Evolutionary conservation across 2,888 invertebrate genomes (phyloP), one percentile per base, ranked within the genome.

Genomic region (Gasteruption jaculator): DNA sequence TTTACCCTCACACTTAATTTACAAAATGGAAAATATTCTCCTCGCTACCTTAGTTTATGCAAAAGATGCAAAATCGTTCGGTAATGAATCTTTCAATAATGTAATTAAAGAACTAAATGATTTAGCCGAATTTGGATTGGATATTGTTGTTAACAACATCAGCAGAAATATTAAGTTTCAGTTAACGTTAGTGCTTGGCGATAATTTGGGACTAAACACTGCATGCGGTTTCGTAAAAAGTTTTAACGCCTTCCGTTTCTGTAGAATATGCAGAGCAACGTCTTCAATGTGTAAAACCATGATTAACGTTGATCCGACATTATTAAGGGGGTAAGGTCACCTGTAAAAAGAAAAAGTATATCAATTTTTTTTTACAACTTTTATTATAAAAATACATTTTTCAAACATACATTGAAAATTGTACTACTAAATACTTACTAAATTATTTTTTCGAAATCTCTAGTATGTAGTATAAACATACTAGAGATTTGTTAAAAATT

Each of bases 171-270:
- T 29, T 10, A 11, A 8, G 7, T 11, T 29, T 29, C 7, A 29
- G 6, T 11, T 29, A 10, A 14, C 29, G 6, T 11, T 29, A 29
- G 8, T 29, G 7, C 12, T 29, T 7, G 29, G 29, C 7, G 36
- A 36, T n/a, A 36, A 25, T 25, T 12, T 26, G 3, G 36, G 25
- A 4, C 7, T 36, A 6, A 27, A 39, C 34, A 15, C 14, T 18
- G 12, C 12, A 10, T 38, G 38, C 11, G 38, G 20, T 21, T 40
- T 40, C 29, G 25, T 27, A 16, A 7, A 32, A 26, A 26, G 24
- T 39, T 32, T 39, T 20, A 14, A 12, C 14, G 32, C 32, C 15
- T 21, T 12, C 15, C 3, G 12, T 7, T 39, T n/a, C 8, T 39
- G 18, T 7, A 3, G 12, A 21, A 4, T 10, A 31, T 24, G 32